Conservation (phyloP, 2,797 vertebrate species). For the Psittacula echo region DNA sequence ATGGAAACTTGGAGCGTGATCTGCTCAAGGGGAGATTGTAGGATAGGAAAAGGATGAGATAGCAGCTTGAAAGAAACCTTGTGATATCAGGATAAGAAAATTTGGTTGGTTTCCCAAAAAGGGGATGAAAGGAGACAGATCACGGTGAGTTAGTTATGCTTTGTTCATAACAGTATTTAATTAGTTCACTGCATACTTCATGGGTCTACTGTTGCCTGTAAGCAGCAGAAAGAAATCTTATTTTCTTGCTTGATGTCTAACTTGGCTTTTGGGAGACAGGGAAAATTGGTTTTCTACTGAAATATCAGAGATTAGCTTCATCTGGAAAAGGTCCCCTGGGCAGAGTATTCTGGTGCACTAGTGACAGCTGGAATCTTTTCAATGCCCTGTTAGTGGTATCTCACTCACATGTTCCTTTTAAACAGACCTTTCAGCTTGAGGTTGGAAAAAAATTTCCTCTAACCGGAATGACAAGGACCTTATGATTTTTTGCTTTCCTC, state of each 20-base stretch:
- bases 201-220: background rate
- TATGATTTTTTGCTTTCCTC: background rate
- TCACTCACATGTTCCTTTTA: background rate
- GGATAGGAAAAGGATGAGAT: background rate
- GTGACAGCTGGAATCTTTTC: background rate
- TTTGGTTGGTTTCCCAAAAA: background rate
- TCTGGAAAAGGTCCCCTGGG: background rate
- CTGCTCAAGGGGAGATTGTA: background rate
- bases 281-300: conserved; percentile 31
- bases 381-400: background rate
- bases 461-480: background rate
- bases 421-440: background rate
- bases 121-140: background rate
- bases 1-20: background rate
- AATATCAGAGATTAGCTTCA: background rate
- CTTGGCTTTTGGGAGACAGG: conserved; percentile 1
- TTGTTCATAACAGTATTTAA: conserved; percentile 20
- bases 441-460: background rate
- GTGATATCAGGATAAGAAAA: background rate
- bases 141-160: background rate
- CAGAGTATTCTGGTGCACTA: background rate
- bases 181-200: background rate
- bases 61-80: background rate
- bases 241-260: conserved; percentile 14
- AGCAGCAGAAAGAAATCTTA: background rate